These are phyloP conservation scores for Chrysodeixis includens DNA, from an alignment of 2,888 invertebrate genomes.

Conservation along the genomic window DNA sequence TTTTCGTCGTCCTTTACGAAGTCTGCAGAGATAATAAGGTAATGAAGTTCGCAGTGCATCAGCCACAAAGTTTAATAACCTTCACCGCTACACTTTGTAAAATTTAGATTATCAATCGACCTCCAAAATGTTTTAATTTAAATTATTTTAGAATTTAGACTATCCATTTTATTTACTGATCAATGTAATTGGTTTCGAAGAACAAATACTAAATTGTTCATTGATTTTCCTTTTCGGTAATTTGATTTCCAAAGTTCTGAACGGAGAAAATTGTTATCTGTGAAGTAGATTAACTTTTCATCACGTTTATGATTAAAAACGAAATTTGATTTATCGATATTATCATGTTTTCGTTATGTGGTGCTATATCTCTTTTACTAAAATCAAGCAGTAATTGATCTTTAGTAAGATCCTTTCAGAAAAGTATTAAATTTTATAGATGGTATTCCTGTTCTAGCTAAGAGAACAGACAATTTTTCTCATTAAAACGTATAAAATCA, in stretches of 20 bases:
- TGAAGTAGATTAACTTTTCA: constrained; percentile 26
- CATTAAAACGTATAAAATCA: too few species aligned
- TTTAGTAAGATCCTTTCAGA: too few species aligned
- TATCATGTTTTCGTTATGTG: background rate
- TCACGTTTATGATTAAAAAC: constrained; percentile 9
- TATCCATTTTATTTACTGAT: constrained; percentile 37
- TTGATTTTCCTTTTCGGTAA: constrained; percentile 34
- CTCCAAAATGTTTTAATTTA: constrained; percentile 35
- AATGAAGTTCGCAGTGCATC: constrained; percentile 65
- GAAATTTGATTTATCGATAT: constrained; percentile 14
- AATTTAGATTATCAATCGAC: constrained; percentile 58
- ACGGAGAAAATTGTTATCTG: constrained; percentile 36
- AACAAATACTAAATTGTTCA: constrained; percentile 22
- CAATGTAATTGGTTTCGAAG: constrained; percentile 32
- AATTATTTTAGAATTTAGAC: constrained; percentile 39
- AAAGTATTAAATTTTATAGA: too few species aligned
- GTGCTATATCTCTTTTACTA: too few species aligned
- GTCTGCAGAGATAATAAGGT: constrained; percentile 58
- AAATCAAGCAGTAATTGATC: too few species aligned
- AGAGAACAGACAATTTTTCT: too few species aligned
- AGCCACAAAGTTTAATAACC: constrained; percentile 60
- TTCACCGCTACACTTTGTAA: constrained; percentile 42
- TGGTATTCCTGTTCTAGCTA: too few species aligned
- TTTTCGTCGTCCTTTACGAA: constrained; percentile 55
- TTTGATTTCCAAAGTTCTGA: constrained; percentile 38